A percentile compares a stretch with the other conserved stretches of the same genome.
phyloP scores from a whole-genome alignment of 1,140 invertebrate species.

The Ectropis grisescens region DNA sequence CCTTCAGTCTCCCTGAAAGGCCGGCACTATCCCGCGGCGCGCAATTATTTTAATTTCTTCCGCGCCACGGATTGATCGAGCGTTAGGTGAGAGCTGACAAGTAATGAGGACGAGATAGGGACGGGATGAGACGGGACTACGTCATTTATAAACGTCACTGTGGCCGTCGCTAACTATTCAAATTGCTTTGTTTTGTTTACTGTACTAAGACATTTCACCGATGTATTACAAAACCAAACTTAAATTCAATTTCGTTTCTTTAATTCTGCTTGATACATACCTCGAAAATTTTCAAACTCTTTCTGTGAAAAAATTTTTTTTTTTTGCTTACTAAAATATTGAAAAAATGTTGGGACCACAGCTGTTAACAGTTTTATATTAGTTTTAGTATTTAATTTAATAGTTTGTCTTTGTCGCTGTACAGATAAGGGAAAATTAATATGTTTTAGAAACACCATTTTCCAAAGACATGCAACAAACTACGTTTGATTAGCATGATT shows the following conservation, averaged over 20 bases:
- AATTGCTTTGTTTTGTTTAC: conserved; percentile 18
- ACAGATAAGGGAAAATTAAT: too few species aligned
- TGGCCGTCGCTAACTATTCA: conserved; percentile 25
- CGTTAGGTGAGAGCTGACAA: conserved; percentile 45
- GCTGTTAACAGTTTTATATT: background rate
- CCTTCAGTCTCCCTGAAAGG: conserved; percentile 16
- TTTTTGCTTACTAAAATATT: background rate
- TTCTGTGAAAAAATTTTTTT: background rate
- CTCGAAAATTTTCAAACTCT: background rate
- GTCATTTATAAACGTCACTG: conserved; percentile 42
- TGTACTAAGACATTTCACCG: too few species aligned
- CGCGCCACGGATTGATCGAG: conserved; percentile 47
- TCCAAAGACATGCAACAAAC: too few species aligned
- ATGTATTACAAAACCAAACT: too few species aligned
- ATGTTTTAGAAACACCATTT: too few species aligned
- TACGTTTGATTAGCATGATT: too few species aligned
- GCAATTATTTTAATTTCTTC: conserved; percentile 62
- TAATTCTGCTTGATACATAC: background rate
- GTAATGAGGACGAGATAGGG: too few species aligned
- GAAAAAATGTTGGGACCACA: background rate
- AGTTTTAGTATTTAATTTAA: too few species aligned
- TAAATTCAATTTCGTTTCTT: background rate
- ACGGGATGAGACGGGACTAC: conserved; percentile 15
- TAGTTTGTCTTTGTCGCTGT: too few species aligned
- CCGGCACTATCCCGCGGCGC: conserved; percentile 22